Conservation (phyloP, 1,140 invertebrate species). For the Diplogasteroides magnus region DNA sequence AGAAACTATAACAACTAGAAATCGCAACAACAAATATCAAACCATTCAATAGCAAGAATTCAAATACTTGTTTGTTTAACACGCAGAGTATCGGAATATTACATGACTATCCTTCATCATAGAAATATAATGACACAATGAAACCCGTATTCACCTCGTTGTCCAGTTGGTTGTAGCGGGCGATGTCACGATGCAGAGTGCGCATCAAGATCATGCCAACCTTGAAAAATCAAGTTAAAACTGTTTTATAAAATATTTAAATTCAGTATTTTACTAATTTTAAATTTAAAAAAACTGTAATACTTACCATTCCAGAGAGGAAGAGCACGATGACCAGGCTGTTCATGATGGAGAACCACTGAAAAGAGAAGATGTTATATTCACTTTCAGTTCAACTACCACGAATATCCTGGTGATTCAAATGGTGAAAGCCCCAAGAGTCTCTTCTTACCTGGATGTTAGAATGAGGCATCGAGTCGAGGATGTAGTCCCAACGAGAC, state of each 20-base stretch:
- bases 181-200: conserved; percentile 96
- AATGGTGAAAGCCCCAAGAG: conserved; percentile 81
- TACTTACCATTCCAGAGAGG: conserved; percentile 82
- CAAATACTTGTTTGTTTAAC: no score
- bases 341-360: conserved; percentile 60
- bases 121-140: no score
- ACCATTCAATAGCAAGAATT: no score
- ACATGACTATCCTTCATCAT: no score
- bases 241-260: no score
- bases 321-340: conserved; percentile 65
- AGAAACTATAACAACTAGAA: no score
- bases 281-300: neutral
- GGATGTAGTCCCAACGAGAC: conserved; percentile 96
- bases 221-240: conserved; percentile 5
- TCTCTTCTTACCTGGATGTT: no score
- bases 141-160: no score
- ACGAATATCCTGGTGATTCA: neutral
- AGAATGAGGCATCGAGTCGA: conserved; percentile 94
- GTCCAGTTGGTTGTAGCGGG: conserved; percentile 85
- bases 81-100: no score
- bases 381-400: neutral
- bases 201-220: conserved; percentile 90
- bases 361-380: no score
- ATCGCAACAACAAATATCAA: no score
- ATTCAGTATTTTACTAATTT: no score